Base-by-base conservation (phyloP, 2,888 invertebrate genomes). In the Diploptera punctata region DNA sequence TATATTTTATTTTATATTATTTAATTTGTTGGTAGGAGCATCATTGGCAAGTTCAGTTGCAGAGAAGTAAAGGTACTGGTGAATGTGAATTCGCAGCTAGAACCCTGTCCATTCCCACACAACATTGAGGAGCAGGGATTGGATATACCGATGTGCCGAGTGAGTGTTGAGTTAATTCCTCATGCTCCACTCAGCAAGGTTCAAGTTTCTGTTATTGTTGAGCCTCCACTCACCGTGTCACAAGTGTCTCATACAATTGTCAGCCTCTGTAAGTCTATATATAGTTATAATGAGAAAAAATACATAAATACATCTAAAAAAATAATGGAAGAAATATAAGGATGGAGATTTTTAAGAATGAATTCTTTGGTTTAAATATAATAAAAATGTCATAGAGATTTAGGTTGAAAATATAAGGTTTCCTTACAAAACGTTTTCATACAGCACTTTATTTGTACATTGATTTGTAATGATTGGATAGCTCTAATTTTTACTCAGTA, bases 101-200 rank as follows among this genome's bases (percentile, higher is more conserved):
- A 84, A 76, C 77, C 79, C 16, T 81, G 80, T 76, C 78, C 79
- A 7, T 79, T 76, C 49, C 73, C 78, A 67, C 79, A 78, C 33
- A 77, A 79, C 31, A 71, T 80, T 47, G 67, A 60, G 62, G 74
- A 75, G 29, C 81, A 81, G 61, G 80, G 79, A 75, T 81, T 79
- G 77, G 79, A 78, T 21, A 81, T 82, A 77, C 78, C 86, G 73
- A 84, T 87, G 81, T 92, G 91, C 77, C 85, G 84, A 18, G 83
- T 92, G 0, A 80, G 84, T 24, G 80, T 92, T 3, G 87, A 88
- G 71, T 78, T 92, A 73, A 85, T 86, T 18, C 88, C 91, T 9
- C 89, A 90, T 73, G 84, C 86, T 26, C 83, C 86, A 24, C 81
- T 93, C 24, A 86, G 88, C 75, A 90, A 89, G 80, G 83, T 93